Base-by-base conservation (phyloP, 1,140 invertebrate genomes). In the Epicauta chinensis region DNA sequence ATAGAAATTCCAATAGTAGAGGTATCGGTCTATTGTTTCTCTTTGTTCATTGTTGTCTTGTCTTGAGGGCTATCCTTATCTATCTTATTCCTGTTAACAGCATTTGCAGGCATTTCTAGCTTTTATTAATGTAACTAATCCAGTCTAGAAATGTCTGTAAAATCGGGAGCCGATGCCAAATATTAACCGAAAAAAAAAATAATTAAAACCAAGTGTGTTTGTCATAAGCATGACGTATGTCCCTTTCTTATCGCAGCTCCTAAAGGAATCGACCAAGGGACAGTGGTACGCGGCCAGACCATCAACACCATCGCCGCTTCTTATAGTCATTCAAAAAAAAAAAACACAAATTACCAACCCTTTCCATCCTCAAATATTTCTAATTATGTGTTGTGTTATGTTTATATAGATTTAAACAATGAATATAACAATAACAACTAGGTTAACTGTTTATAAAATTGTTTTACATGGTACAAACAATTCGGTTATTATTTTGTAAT, bases 61-160 rank as follows among this genome's bases (percentile, higher is more conserved):
- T 50, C 67, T 63, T 69, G 75, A 77, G 77, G 77, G 77, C 73
- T 75, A 76, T 77, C 77, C 76, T 78, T 78, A 77, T 77, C 75
- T 67, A 56, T 53, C 48, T 58, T 51, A 30, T 9, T 43, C 32
- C 14, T 10, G 44, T 35, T 16, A 36, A 36, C 7, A 15, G 17
- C 16, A n/a, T 5, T 23, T 23, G 23, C 23, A 23, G 23, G 23
- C 23, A 23, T 23, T 23, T 23, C 23, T 23, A 23, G 23, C 23
- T 23, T 23, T 23, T 23, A 23, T 23, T 23, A 23, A 23, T 23
- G n/a, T 23, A 1, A 23, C 23, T 23, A 23, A 23, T 23, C 23
- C 4, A 5, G 23, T 3, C 23, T 23, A 23, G 23, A 23, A 23
- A 23, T 23, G 23, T 23, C 23, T 23, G 23, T 23, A 23, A 23